Percentiles rank a stretch among this genome's conserved stretches.
phyloP scores from a whole-genome alignment of 2,113 vertebrate genomes.

The Epinephelus fuscoguttatus region DNA sequence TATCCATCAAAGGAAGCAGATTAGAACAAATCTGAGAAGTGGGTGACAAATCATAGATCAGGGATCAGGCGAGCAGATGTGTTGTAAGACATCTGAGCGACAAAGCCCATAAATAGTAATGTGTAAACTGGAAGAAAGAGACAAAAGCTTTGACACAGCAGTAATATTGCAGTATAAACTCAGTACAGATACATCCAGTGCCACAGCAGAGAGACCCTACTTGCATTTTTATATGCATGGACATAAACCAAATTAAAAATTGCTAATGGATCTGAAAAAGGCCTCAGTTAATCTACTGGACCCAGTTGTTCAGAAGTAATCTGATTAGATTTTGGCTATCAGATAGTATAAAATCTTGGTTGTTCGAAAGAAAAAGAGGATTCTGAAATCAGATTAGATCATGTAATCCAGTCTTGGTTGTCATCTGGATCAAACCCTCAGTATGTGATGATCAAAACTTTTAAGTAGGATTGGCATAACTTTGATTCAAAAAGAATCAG shows the following conservation, averaged over 20 bases:
- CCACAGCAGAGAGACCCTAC: background rate
- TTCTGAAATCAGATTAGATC: no score
- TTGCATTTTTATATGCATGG: background rate
- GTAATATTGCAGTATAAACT: background rate
- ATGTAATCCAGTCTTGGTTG: no score
- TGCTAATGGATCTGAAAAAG: background rate
- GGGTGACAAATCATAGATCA: background rate
- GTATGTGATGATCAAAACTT: no score
- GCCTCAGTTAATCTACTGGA: conserved; percentile 21
- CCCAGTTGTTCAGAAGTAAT: no score
- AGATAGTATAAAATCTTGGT: no score
- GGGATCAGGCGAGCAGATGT: background rate
- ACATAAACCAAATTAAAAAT: background rate
- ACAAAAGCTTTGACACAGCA: background rate
- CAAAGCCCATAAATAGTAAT: background rate
- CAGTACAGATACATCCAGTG: background rate
- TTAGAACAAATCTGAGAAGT: background rate
- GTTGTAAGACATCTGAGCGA: background rate
- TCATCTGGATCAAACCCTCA: no score
- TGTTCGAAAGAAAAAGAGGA: no score
- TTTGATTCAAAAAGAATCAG: no score
- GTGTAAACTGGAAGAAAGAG: no score
- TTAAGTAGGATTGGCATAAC: no score
- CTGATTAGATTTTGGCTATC: no score
- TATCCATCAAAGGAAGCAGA: conserved; percentile 8